phyloP scores from a whole-genome alignment of 2,797 vertebrate species.

The Cercopithecus mitis region DNA sequence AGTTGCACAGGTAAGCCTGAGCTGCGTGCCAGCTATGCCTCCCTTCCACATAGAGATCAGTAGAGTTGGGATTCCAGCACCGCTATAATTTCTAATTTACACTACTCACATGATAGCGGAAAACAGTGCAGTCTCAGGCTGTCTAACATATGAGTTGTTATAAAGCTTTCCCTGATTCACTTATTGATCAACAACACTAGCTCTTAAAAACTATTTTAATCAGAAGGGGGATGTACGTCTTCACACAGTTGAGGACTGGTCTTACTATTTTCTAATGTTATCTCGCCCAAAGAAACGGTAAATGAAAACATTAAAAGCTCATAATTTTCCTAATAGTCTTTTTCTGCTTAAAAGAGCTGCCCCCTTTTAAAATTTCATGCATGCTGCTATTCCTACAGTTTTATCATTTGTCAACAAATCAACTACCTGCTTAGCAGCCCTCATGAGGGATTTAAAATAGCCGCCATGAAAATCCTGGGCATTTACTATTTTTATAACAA shows the following conservation, averaged over 20 bases:
- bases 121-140: constrained; percentile 49
- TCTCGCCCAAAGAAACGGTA: constrained; percentile 73
- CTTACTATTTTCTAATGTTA: constrained; percentile 76
- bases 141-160: constrained; percentile 47
- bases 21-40: not conserved
- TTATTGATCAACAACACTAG: constrained; percentile 74
- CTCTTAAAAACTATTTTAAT: constrained; percentile 79
- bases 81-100: constrained; percentile 63
- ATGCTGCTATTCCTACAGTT: constrained; percentile 83
- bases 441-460: constrained; percentile 86
- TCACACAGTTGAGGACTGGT: constrained; percentile 70
- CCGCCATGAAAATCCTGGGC: constrained; percentile 84
- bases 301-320: constrained; percentile 81
- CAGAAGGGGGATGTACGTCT: constrained; percentile 68
- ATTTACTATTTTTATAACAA: constrained; percentile 87
- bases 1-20: not conserved
- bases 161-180: constrained; percentile 53
- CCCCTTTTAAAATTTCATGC: constrained; percentile 83
- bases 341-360: constrained; percentile 76
- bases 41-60: not conserved
- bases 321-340: constrained; percentile 80
- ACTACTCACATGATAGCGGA: constrained; percentile 34
- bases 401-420: constrained; percentile 89
- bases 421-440: constrained; percentile 85
- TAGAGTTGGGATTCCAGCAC: not conserved